A percentile compares a stretch with the other conserved stretches of the same genome.
Evolutionary conservation across 2,113 vertebrate genomes (phyloP).

Genomic region (Ibidorhyncha struthersii): DNA sequence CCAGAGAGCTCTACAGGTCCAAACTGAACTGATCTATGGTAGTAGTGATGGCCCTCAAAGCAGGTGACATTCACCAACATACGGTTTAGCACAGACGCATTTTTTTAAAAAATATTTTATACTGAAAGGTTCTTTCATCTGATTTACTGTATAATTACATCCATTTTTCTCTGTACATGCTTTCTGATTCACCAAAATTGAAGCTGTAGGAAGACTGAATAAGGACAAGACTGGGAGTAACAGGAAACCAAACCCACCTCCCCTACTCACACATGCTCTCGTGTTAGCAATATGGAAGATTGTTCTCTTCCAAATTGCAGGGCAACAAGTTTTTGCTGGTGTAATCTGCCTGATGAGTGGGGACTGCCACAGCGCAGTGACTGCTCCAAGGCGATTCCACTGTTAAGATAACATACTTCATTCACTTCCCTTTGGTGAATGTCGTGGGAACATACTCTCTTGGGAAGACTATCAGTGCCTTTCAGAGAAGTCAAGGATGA

Average conservation of each 20-base stretch:
- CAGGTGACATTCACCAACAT: background rate
- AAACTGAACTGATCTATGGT: background rate
- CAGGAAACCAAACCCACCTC: background rate
- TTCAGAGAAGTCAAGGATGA: background rate
- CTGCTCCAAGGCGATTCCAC: no score
- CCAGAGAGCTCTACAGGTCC: background rate
- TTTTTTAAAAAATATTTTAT: no score
- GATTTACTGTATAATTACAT: background rate
- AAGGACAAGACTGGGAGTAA: background rate
- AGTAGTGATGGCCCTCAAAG: background rate
- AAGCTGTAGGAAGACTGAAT: background rate
- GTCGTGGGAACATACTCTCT: no score
- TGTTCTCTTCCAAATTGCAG: background rate
- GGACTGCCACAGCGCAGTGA: no score
- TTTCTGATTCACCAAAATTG: background rate
- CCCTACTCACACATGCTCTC: background rate
- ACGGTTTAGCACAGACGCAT: background rate
- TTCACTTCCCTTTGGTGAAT: no score
- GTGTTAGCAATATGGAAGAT: rapidly evolving
- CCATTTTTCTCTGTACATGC: rapidly evolving
- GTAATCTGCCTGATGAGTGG: no score
- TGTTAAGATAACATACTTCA: no score
- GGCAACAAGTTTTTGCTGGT: no score
- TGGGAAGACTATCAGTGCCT: background rate
- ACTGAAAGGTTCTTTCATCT: background rate